phyloP scores from a whole-genome alignment of 1,140 invertebrate genomes.

The Aphelinus atriplicis region DNA sequence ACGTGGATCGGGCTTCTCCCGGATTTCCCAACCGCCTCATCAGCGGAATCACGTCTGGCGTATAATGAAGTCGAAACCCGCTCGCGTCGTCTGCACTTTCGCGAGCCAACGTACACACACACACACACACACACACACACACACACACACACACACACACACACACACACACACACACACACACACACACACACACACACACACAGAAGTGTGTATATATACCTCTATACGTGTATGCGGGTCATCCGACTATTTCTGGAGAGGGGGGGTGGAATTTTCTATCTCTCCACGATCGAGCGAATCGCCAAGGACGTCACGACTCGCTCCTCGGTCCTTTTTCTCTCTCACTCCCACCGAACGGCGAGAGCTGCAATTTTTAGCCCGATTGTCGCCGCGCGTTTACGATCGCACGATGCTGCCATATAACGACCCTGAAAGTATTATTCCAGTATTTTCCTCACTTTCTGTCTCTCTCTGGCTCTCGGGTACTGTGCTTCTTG shows the following conservation, averaged over 20 bases:
- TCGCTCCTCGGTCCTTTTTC: no score
- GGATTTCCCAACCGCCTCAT: conserved; percentile 18
- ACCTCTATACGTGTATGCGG: neutral
- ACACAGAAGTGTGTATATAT: no score
- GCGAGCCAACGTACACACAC: no score
- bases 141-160: no score
- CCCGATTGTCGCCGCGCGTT: neutral
- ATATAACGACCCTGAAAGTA: no score
- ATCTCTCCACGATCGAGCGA: neutral
- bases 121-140: no score
- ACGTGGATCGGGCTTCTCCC: neutral
- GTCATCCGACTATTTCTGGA: neutral
- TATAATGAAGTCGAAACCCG: conserved; percentile 18
- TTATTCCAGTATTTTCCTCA: no score
- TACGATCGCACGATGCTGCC: neutral
- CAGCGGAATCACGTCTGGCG: conserved; percentile 9
- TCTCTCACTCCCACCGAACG: no score
- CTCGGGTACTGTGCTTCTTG: neutral
- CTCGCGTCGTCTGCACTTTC: neutral
- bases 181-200: no score
- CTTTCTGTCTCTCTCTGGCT: neutral
- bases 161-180: no score
- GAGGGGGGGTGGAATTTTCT: neutral
- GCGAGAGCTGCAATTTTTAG: neutral
- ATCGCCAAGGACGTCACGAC: neutral